Conservation (phyloP, 2,888 invertebrate genomes). For the Nemotelus pantherinus region DNA sequence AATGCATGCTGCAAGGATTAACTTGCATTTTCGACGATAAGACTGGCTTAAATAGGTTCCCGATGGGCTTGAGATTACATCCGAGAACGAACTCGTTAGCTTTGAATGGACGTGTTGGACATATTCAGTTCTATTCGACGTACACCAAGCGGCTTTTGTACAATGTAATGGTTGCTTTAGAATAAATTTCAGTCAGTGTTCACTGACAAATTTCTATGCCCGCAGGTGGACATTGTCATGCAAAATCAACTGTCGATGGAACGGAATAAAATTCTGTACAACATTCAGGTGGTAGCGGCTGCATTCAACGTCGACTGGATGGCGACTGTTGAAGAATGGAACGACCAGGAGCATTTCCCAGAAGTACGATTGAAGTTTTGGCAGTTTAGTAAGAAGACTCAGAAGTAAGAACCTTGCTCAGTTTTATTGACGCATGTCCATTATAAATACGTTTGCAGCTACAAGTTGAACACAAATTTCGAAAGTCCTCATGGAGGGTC, state of each 20-base stretch:
- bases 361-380: slow-evolving; percentile 82
- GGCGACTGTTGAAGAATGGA: slow-evolving; percentile 74
- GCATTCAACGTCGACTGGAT: slow-evolving; percentile 78
- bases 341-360: slow-evolving; percentile 68
- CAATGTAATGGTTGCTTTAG: slow-evolving; percentile 69
- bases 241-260: slow-evolving; percentile 77
- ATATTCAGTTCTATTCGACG: slow-evolving; percentile 78
- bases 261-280: slow-evolving; percentile 68
- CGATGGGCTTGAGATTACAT: slow-evolving; percentile 67
- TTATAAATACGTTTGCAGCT: slow-evolving; percentile 65
- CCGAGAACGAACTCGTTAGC: slow-evolving; percentile 73
- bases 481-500: slow-evolving; percentile 75
- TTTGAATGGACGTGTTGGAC: slow-evolving; percentile 77
- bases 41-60: slow-evolving; percentile 65
- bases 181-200: slow-evolving; percentile 12
- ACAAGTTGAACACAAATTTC: slow-evolving; percentile 75
- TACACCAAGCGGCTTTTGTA: slow-evolving; percentile 73
- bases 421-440: background rate
- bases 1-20: slow-evolving; percentile 74
- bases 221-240: slow-evolving; percentile 75
- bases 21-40: slow-evolving; percentile 68
- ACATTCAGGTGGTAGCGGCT: slow-evolving; percentile 74
- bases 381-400: slow-evolving; percentile 69
- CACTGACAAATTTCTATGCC: slow-evolving; percentile 50
- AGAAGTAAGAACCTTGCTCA: slow-evolving; percentile 66